Percentiles rank a stretch among this genome's conserved stretches.
Conservation (phyloP, 1,140 invertebrate genomes). For the Aplysia californica region DNA sequence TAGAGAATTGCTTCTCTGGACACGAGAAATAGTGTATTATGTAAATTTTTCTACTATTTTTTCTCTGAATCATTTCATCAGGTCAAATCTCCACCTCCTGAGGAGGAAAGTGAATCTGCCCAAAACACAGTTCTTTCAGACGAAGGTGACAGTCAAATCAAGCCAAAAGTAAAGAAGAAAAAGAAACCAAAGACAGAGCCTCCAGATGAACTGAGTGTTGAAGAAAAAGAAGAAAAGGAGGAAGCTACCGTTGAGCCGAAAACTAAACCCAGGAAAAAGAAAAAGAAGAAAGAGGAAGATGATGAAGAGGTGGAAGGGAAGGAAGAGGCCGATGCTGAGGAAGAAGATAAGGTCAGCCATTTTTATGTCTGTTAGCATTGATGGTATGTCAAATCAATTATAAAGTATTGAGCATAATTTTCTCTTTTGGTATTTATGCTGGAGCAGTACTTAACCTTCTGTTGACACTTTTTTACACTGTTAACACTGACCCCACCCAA, state of each 20-base stretch:
- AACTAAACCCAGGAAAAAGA: constrained; percentile 30
- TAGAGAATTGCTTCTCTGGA: too few species aligned
- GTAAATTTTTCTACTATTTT: too few species aligned
- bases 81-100: constrained; percentile 6
- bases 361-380: not conserved
- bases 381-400: not conserved
- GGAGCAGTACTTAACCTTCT: not conserved
- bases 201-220: not conserved
- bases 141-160: not conserved
- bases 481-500: not conserved
- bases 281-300: constrained; percentile 17
- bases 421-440: not conserved
- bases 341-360: constrained; percentile 10
- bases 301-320: constrained; percentile 29
- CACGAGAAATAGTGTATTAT: too few species aligned
- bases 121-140: not conserved
- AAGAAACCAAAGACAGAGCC: constrained; percentile 37
- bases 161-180: constrained; percentile 32
- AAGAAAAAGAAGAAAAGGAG: constrained; percentile 4
- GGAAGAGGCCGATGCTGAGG: constrained; percentile 43
- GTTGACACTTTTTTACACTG: not conserved
- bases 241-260: not conserved
- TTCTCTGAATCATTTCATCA: too few species aligned
- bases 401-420: not conserved
- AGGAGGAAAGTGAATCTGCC: too few species aligned